Base-by-base conservation (phyloP, 2,113 vertebrate species). In the Spilogale gracilis region DNA sequence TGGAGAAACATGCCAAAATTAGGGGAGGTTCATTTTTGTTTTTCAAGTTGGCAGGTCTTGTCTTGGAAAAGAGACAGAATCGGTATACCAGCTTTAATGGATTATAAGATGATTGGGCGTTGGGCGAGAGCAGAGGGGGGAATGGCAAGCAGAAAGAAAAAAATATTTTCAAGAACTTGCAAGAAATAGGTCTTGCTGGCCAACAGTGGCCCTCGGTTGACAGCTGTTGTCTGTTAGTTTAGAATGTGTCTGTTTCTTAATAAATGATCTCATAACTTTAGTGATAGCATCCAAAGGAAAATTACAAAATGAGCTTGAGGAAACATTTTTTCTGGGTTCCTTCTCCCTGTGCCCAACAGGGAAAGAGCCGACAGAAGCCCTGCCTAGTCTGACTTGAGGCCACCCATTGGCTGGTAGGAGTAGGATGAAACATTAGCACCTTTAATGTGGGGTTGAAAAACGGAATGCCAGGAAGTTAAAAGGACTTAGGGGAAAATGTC, bases 401-500 rank as follows among this genome's bases (percentile, higher is more conserved):
- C 98, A 96, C 98, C 97, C 98, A 98, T 98, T 97, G 98, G 97
- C 98, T 98, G 97, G 95, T 97, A 93, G 71, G 97, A 98, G 90
- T 98, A 97, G 97, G 97, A 98, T 98, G 94, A 98, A 98, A 98
- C 97, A 97, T 96, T 13, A 96, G 96, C 98, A 98, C 98, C 97
- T 98, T 98, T 98, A 98, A 98, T 98, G 98, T 98, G 96, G 98
- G 98, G 97, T 96, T 98, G 98, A 98, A 98, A 98, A 97, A 98
- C 97, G 97, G 98, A 98, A 96, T 97, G 98, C 97, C 97, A 97
- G 98, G 97, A 98, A 98, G 98, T 98, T 98, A 93, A 98, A 98
- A 98, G 98, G 98, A 98, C 98, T 98, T 98, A 97, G 98, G 98
- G 98, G 97, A 96, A 98, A 98, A 98, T 98, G 98, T 98, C 98